Evolutionary conservation across 2,113 vertebrate genomes (phyloP), one percentile per base, ranked within the genome.

Genomic region (Oxyura jamaicensis): DNA sequence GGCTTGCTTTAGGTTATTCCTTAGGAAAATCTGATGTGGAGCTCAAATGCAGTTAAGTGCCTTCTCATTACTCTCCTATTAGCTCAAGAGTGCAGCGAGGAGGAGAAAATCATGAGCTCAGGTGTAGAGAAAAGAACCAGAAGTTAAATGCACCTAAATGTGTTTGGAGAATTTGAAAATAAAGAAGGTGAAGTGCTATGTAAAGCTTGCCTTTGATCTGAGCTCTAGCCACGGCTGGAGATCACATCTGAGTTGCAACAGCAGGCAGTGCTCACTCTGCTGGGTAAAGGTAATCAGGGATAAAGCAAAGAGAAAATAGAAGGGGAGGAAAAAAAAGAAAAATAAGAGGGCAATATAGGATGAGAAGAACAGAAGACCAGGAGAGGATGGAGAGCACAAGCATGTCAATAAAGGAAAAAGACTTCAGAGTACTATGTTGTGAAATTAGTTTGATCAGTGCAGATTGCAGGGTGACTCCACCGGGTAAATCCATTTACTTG

Each of bases 31-130:
- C 67, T 33, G 56, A 77, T 1, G 1, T 48, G 7, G 7, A 80
- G 60, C 12, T 29, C 2, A 4, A 59, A 35, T 33, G 44, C 39
- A 39, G 8, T 3, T 3, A 80, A 55, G 29, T 5, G 10, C 28
- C 31, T 66, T 36, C n/a, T 87, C 0, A 0, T 69, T 66, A 19
- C 29, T 59, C 19, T 35, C 22, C 26, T 42, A 1, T 59, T 56
- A 59, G 25, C 21, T 66, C 15, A 39, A 83, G 66, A 62, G 48
- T 0, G 0, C 8, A 9, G 2, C 3, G 29, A 48, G 31, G 28
- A n/a, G 22, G 48, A 55, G 25, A n/a, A 81, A 71, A 77, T 13
- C 23, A 52, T 36, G 18, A 81, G 53, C 62, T 72, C 11, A 14
- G 22, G 25, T 42, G 19, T 39, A 36, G 80, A 86, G 56, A 25